Base-by-base conservation (phyloP, 1,140 invertebrate species). In the Heliothis virescens region DNA sequence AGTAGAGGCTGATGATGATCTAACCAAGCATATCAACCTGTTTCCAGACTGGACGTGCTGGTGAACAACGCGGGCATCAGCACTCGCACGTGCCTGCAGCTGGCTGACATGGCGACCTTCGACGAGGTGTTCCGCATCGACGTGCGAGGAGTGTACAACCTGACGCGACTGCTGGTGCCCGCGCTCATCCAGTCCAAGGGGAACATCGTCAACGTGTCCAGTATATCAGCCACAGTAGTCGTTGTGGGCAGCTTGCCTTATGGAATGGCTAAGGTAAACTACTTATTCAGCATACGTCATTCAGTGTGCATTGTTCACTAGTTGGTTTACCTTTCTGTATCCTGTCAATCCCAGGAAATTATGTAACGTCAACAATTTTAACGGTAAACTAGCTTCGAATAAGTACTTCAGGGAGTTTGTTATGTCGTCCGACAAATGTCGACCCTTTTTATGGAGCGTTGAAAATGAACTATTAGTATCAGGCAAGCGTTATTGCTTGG, bases 141-240 rank as follows among this genome's bases (percentile, higher is more conserved):
- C 91, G 96, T 98, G 9, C 95, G 96, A 59, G 95, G 96, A n/a
- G 90, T 97, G 1, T 97, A 96, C 91, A 95, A 97, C 71, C 88
- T 98, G 67, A 97, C 97, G 2, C 96, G 96, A 95, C 86, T 97
- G 48, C 96, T 97, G 62, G 96, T 97, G 2, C 97, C 97, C 5
- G 94, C 97, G 87, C 93, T 98, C 2, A 95, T 96, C 13, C 91
- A 96, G 85, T 95, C 96, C 0, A 96, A 97, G 89, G 97, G 97
- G 18, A 96, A 96, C 80, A 96, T 97, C 84, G 96, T 98, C 0
- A 98, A 98, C 91, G 96, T 98, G 1, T 97, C 97, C 12, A 97
- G 97, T 87, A 96, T 98, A 1, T 95, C 95, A 82, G 97, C 96
- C 7, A 86, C 96, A 21, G 88, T 96, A 89, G 95, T 97, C n/a